Evolutionary conservation across 2,888 invertebrate genomes (phyloP).

Genomic region (Byasa hedistus): DNA sequence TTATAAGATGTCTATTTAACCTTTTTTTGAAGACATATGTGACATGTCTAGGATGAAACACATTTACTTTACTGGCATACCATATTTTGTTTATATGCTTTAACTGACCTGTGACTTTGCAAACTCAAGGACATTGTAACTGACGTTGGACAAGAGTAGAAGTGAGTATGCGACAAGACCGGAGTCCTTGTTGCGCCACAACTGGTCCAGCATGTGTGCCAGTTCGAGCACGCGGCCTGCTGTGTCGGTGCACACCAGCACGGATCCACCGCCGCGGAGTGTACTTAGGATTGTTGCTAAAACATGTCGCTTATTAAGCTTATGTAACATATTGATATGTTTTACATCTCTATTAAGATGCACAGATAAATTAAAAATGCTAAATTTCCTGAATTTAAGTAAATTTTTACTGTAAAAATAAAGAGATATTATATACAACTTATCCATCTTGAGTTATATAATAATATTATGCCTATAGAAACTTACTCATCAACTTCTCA

Average conservation of each 20-base stretch:
- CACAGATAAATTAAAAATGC: too few species aligned
- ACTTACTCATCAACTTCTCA: constrained; percentile 96
- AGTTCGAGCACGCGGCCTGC: constrained; percentile 97
- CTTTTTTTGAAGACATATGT: too few species aligned
- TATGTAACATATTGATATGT: too few species aligned
- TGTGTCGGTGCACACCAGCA: constrained; percentile 96
- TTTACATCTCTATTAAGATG: too few species aligned
- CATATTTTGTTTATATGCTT: neutral
- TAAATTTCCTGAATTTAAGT: too few species aligned
- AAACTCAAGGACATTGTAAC: constrained; percentile 99
- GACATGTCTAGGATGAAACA: too few species aligned
- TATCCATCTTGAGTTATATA: too few species aligned
- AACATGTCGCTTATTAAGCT: too few species aligned
- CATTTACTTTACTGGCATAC: too few species aligned
- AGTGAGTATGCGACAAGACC: constrained; percentile 96
- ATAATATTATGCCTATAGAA: neutral
- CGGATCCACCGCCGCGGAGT: constrained; percentile 95
- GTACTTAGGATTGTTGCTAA: constrained; percentile 95
- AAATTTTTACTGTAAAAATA: too few species aligned
- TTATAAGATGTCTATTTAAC: too few species aligned
- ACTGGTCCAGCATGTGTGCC: constrained; percentile 96
- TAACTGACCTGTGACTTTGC: constrained; percentile 91
- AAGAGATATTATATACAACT: too few species aligned
- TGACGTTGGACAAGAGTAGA: constrained; percentile 96
- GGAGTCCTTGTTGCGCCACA: constrained; percentile 97